Base-by-base conservation (phyloP, 53 echinoderm and acorn worm genomes). In the Hippasteria phrygiana region DNA sequence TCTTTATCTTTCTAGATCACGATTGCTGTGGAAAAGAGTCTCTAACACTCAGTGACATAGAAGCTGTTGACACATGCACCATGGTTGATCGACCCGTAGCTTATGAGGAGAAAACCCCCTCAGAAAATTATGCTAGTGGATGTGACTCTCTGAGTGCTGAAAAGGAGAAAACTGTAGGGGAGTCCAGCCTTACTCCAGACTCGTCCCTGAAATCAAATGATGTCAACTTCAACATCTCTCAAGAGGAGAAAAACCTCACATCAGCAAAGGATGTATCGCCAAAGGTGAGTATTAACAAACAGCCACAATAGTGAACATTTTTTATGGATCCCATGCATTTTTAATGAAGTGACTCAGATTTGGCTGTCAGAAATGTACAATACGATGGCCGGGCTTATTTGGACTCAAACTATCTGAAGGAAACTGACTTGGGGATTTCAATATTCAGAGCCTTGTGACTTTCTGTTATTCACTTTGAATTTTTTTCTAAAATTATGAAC, bases 241-340 rank as follows among this genome's bases (percentile, higher is more conserved):
- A 85, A 51, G 71, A 69, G 9, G 4, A 85, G 53, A 85, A 85
- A 50, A 36, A 34, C 14, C 46, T 65, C 38, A 55, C 56, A n/a
- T 53, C 51, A 6, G 70, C 35, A 26, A 85, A 85, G 47, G 51
- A 85, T 12, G 71, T 85, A n/a, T 39, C 33, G 9, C n/a, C 70
- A 12, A 35, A 28, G 53, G 85, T 85, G 71, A 20, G 31, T 40
- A n/a, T 10, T 48, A 48, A n/a, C n/a, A 7, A 48, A 10, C 48
- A 48, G 48, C 48, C 48, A 7, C 48, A 48, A 48, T 7, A 48
- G 14, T 48, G 48, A 7, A 48, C 8, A 10, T 14, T 10, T 48
- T 48, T n/a, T n/a, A n/a, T n/a, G n/a, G n/a, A n/a, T n/a, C n/a
- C n/a, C n/a, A n/a, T n/a, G n/a, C n/a, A n/a, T 48, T 10, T 48